phyloP scores from a whole-genome alignment of 2,113 vertebrate genomes.

The Aix galericulata region DNA sequence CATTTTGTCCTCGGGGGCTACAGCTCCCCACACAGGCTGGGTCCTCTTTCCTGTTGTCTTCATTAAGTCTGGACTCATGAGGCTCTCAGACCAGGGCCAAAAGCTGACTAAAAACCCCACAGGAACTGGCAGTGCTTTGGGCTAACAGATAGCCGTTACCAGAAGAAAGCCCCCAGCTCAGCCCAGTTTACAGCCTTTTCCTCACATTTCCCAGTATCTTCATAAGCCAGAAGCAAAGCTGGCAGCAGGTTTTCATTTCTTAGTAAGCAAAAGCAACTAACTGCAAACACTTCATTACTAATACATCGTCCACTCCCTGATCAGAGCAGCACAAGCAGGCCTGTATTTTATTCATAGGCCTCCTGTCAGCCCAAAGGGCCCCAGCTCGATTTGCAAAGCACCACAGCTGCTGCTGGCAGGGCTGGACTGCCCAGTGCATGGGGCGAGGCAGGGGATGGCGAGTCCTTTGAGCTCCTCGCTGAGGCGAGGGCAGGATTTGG shows the following conservation, averaged over 20 bases:
- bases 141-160: neutral
- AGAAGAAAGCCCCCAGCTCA: neutral
- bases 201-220: neutral
- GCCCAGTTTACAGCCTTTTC: neutral
- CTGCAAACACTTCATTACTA: slow-evolving; percentile 55
- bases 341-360: slow-evolving; percentile 51
- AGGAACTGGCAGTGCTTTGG: neutral
- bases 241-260: neutral
- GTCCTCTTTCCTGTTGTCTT: neutral
- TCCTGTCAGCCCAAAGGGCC: neutral
- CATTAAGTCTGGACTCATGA: neutral
- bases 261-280: slow-evolving; percentile 38
- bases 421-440: neutral
- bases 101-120: neutral
- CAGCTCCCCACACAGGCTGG: neutral
- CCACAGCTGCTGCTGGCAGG: rapidly evolving
- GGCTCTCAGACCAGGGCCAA: neutral
- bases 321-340: neutral
- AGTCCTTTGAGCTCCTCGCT: neutral
- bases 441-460: neutral
- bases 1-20: neutral
- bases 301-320: slow-evolving; percentile 14
- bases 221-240: neutral
- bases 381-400: neutral
- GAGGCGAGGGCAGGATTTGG: neutral